Evolutionary conservation across 1,140 invertebrate genomes (phyloP).

Genomic region (Trissolcus basalis): DNA sequence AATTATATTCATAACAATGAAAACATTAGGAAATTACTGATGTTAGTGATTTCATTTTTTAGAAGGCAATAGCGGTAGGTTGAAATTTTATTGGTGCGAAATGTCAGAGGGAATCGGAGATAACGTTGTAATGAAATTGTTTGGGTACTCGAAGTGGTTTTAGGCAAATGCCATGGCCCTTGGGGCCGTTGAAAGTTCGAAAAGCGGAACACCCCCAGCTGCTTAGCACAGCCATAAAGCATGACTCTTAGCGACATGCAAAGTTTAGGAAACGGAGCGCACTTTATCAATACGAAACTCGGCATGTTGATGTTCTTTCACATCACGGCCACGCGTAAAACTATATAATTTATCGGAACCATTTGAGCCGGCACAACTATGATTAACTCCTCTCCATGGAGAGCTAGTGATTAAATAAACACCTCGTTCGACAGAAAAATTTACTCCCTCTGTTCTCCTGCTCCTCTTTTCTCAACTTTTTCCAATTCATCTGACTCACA

Average conservation of each 20-base stretch:
- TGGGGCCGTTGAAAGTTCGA: constrained; percentile 39
- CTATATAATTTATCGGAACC: too few relatives aligned
- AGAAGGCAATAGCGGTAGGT: too few relatives aligned
- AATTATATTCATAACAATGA: too few relatives aligned
- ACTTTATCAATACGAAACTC: constrained; percentile 47
- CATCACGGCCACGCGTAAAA: constrained; percentile 1
- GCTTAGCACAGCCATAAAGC: constrained; percentile 47
- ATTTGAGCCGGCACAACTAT: not conserved
- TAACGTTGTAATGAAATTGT: not conserved
- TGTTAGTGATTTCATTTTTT: too few relatives aligned
- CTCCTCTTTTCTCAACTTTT: too few relatives aligned
- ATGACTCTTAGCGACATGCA: constrained; percentile 45
- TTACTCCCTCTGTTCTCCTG: too few relatives aligned
- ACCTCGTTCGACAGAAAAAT: too few relatives aligned
- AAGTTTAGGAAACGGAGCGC: constrained; percentile 43
- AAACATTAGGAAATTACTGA: too few relatives aligned
- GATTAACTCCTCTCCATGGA: not conserved
- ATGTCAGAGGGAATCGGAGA: too few relatives aligned
- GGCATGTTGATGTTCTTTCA: constrained; percentile 43
- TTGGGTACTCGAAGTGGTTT: constrained; percentile 10
- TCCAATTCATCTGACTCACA: too few relatives aligned
- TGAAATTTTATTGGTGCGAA: too few relatives aligned
- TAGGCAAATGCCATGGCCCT: constrained; percentile 33
- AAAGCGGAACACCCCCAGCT: constrained; percentile 38
- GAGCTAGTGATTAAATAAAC: too few relatives aligned